Evolutionary conservation across 2,113 vertebrate species (phyloP), one percentile per base, ranked within the genome.

Genomic region (Apus apus): DNA sequence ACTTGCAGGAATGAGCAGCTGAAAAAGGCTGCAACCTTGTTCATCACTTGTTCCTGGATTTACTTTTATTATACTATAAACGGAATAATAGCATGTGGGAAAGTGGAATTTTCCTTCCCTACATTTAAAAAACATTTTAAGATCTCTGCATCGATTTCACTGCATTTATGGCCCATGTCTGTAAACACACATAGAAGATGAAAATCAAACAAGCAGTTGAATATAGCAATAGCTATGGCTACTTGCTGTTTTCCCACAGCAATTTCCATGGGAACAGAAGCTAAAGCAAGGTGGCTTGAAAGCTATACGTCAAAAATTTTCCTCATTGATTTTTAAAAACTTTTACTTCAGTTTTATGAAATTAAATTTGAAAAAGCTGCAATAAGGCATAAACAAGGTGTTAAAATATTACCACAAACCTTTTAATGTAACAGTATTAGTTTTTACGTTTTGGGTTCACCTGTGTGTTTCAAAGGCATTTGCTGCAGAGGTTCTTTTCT

Each of bases 181-280:
- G 30, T 38, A 90, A 90, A 72, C 8, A 9, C 12, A 61, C 13
- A 27, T 3, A 61, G 58, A 82, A 57, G 5, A 75, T 7, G 2
- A 81, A 82, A 94, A 58, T 38, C 53, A 89, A 80, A 83, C 5
- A 20, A 79, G 74, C 38, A 53, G 27, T 20, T 53, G 66, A 87
- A 86, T 83, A 80, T 26, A 88, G 85, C 54, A 88, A 74, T 19
- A 80, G 61, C 77, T 87, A 34, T 25, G 89, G 87, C 85, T 84
- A 81, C 64, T 72, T 50, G 67, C 91, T 89, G 89, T 36, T 78
- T 84, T 89, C 72, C 48, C 82, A 68, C 0, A 9, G 82, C 75
- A 92, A 96, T 96, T 96, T 96, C 86, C 89, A 85, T 70, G 75
- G 85, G 92, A 95, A 91, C 70, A 77, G 71, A 85, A 73, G 30